Percentiles rank a stretch among this genome's conserved stretches.
These are phyloP conservation scores for Plotosus lineatus DNA, from an alignment of 2,113 vertebrate genomes.

Conservation along the genomic window DNA sequence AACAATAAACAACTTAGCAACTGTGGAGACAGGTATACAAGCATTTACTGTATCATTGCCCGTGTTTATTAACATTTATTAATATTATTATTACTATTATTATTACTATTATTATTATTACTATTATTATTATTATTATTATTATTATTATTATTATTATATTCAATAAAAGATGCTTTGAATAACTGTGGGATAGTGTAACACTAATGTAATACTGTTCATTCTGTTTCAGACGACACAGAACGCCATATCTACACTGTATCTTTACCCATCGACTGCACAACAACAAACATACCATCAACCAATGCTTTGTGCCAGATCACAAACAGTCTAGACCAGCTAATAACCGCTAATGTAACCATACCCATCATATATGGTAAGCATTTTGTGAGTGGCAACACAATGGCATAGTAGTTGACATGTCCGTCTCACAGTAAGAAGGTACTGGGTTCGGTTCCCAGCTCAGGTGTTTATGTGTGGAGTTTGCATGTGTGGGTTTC, in stretches of 20 bases:
- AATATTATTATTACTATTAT: no score
- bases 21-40: not conserved
- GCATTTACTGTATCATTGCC: not conserved
- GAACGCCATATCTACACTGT: not conserved
- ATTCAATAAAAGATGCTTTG: no score
- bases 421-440: no score
- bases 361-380: conserved; percentile 64
- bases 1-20: not conserved
- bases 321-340: conserved; percentile 26
- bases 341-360: accelerated
- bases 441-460: no score
- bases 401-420: no score
- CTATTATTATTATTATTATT: no score
- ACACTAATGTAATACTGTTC: not conserved
- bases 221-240: conserved; percentile 35
- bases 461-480: no score
- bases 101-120: no score
- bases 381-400: no score
- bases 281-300: accelerated
- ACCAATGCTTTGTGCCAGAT: conserved; percentile 40
- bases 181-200: no score
- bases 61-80: not conserved
- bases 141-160: no score
- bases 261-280: accelerated
- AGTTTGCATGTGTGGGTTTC: no score